Percentiles rank a stretch among this genome's conserved stretches.
These are phyloP conservation scores for Verasper variegatus DNA, from an alignment of 2,113 vertebrate species.

Conservation along the genomic window DNA sequence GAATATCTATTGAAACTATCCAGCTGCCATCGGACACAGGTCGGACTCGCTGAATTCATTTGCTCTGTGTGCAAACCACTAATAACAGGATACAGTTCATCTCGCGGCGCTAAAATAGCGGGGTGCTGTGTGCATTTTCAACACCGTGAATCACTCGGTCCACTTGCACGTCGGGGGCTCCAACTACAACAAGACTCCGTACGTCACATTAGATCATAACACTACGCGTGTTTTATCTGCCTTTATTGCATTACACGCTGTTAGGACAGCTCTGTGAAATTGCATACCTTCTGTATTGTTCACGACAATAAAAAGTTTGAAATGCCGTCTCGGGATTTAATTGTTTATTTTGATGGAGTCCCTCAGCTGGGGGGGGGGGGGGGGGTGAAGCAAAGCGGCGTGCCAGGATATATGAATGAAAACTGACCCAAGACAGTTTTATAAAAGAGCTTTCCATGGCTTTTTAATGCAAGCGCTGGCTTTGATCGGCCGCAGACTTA, in stretches of 20 bases:
- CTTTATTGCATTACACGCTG: conserved; percentile 41
- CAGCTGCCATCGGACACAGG: conserved; percentile 28
- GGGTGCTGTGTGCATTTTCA: conserved; percentile 34
- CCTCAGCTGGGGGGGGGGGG: conserved; percentile 35
- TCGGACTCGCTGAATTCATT: conserved; percentile 55
- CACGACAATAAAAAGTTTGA: conserved; percentile 36
- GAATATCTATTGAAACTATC: conserved; percentile 19
- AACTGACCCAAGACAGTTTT: conserved; percentile 42
- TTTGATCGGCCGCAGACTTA: conserved; percentile 74
- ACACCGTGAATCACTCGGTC: conserved; percentile 45
- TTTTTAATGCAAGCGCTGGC: conserved; percentile 60
- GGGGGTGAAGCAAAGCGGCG: not conserved
- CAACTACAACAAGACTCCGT: conserved; percentile 49
- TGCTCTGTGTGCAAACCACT: conserved; percentile 39
- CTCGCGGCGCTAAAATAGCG: conserved; percentile 42
- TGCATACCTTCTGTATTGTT: conserved; percentile 45
- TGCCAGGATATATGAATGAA: conserved; percentile 79
- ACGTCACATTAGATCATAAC: conserved; percentile 42
- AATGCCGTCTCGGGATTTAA: conserved; percentile 47
- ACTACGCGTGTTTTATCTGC: conserved; percentile 35
- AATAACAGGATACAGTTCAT: conserved; percentile 53
- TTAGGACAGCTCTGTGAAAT: conserved; percentile 37
- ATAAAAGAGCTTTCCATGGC: conserved; percentile 59
- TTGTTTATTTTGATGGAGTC: conserved; percentile 72
- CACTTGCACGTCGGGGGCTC: conserved; percentile 4